Base-by-base conservation (phyloP, 2,113 vertebrate species). In the Oncorhynchus clarkii region DNA sequence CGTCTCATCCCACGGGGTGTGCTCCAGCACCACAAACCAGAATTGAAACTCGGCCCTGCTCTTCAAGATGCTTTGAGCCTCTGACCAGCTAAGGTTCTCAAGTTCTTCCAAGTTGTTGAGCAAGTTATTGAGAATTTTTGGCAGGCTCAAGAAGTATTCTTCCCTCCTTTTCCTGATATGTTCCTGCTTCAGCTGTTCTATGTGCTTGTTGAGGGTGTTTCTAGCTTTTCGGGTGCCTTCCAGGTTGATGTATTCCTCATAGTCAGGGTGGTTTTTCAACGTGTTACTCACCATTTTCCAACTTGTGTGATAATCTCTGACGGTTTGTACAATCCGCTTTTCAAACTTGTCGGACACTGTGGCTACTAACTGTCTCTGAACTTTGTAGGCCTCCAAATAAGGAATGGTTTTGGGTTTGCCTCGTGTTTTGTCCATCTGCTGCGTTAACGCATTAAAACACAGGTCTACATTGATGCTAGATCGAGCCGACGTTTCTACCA, bases 371-470 rank as follows among this genome's bases (percentile, higher is more conserved):
- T 98, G 97, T 87, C 97, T 94, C 81, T 98, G 97, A 87, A 94
- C 91, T 92, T 97, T 99, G 86, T 96, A 97, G 75, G 98, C 96
- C 89, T 99, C 98, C 87, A 96, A 88, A 92, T 98, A 99, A 18
- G 97, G 94, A 85, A 98, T 95, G 86, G 96, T 96, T 94, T 99
- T 99, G 86, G 98, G 95, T 87, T 99, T 99, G 82, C 96, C 95
- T 85, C 96, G 92, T 12, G 96, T 96, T 94, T 97, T 99, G 87
- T 99, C 98, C 92, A 99, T 92, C 94, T 99, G 96, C 90, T 99
- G 97, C 88, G 96, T 93, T 87, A 99, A 91, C 57, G 96, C 94
- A 73, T 95, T 96, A 89, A 99, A 99, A 94, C 96, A 97, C 4
- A 97, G 94, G 77, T 99, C 97, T 78, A 95, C 90, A 39, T 99